Percentiles rank a stretch among this genome's conserved stretches.
Evolutionary conservation across 2,113 vertebrate genomes (phyloP).

Genomic region (Urocitellus parryii): DNA sequence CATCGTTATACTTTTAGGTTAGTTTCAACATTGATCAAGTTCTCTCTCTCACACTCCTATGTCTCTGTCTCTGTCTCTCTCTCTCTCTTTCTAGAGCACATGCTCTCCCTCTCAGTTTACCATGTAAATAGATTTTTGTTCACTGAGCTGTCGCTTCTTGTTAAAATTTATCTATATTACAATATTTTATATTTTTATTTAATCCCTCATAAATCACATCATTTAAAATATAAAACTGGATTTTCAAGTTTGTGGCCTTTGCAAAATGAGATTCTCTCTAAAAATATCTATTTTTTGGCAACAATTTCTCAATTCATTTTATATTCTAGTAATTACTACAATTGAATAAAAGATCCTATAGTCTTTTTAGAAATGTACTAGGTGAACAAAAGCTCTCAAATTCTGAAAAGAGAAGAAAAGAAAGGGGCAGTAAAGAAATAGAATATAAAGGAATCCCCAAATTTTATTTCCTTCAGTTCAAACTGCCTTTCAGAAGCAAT

Average conservation of each 20-base stretch:
- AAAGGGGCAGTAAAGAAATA: neutral
- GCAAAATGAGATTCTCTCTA: neutral
- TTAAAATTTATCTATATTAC: neutral
- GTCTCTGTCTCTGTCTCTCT: neutral
- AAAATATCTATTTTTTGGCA: neutral
- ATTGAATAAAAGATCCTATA: neutral
- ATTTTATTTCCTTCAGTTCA: neutral
- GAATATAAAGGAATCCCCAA: accelerated
- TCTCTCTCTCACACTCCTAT: no score
- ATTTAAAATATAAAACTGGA: neutral
- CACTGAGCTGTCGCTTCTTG: neutral
- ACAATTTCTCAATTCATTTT: neutral
- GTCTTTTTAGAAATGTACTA: neutral
- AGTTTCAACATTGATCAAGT: slow-evolving; percentile 76
- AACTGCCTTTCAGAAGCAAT: neutral
- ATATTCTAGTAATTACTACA: neutral
- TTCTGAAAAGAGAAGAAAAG: neutral
- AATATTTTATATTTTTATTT: slow-evolving; percentile 16
- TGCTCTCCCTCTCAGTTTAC: neutral
- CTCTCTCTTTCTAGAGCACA: no score
- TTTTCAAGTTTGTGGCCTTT: neutral
- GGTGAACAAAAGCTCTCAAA: neutral
- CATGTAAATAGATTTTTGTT: neutral
- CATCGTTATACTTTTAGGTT: slow-evolving; percentile 96
- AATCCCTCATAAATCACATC: neutral